Percentiles rank a stretch among this genome's conserved stretches.
Conservation (phyloP, 2,888 invertebrate species). For the Microplitis manilae region DNA sequence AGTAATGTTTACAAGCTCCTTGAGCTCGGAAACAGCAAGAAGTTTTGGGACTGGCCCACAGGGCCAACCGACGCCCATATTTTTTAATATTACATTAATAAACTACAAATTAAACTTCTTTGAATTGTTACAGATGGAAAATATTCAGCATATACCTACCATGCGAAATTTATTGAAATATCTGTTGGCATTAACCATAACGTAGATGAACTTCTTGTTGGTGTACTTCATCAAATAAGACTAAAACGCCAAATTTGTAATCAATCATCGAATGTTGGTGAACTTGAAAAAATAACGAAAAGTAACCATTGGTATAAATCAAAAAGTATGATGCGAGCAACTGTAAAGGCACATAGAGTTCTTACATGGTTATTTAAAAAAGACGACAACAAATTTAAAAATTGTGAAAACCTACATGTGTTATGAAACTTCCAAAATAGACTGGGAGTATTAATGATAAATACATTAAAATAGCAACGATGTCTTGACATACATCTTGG, state of each 20-base stretch:
- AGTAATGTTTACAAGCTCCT: too few species aligned
- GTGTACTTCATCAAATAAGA: slow-evolving; percentile 91
- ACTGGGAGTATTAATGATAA: neutral
- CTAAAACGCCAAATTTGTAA: slow-evolving; percentile 78
- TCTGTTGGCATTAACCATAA: slow-evolving; percentile 98
- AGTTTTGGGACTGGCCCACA: too few species aligned
- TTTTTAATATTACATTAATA: too few species aligned
- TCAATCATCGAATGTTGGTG: slow-evolving; percentile 61
- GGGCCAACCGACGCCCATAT: too few species aligned
- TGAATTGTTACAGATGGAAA: slow-evolving; percentile 85
- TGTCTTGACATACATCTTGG: neutral
- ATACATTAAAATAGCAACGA: slow-evolving; percentile 9
- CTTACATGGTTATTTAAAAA: slow-evolving; percentile 93
- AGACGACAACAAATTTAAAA: slow-evolving; percentile 92
- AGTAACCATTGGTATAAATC: slow-evolving; percentile 89
- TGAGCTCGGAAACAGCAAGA: too few species aligned
- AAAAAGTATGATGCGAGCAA: slow-evolving; percentile 86
- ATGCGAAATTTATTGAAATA: slow-evolving; percentile 94
- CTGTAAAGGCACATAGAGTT: slow-evolving; percentile 93
- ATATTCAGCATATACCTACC: slow-evolving; percentile 90
- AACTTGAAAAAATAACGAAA: slow-evolving; percentile 57
- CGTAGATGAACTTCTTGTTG: slow-evolving; percentile 95
- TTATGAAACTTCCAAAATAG: slow-evolving; percentile 75
- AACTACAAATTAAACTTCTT: too few species aligned
- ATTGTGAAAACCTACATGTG: slow-evolving; percentile 91